Percentiles rank a stretch among this genome's conserved stretches.
These are phyloP conservation scores for Antheraea pernyi DNA, from an alignment of 1,140 invertebrate species.

Conservation along the genomic window DNA sequence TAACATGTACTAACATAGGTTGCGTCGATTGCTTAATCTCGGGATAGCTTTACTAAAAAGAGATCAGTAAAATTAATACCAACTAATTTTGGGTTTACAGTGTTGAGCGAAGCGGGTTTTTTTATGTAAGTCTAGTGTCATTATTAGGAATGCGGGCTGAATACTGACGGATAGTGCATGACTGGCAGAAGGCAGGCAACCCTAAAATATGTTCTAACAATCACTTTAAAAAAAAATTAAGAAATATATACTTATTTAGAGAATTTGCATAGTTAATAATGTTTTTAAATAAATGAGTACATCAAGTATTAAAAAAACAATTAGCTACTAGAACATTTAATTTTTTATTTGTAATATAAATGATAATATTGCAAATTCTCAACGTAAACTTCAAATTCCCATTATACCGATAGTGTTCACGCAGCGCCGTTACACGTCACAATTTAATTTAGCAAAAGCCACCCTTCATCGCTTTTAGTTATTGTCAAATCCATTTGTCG, in stretches of 20 bases:
- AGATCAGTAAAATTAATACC: slow-evolving; percentile 52
- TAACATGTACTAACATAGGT: slow-evolving; percentile 37
- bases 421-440: slow-evolving; percentile 50
- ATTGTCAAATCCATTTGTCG: slow-evolving; percentile 33
- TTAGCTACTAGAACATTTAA: slow-evolving; percentile 17
- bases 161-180: slow-evolving; percentile 73
- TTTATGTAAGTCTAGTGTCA: slow-evolving; percentile 68
- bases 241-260: slow-evolving; percentile 23
- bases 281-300: neutral
- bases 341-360: slow-evolving; percentile 10
- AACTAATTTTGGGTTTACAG: slow-evolving; percentile 77
- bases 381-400: slow-evolving; percentile 6
- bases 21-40: slow-evolving; percentile 26
- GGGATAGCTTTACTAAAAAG: slow-evolving; percentile 51
- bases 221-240: slow-evolving; percentile 20
- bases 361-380: slow-evolving; percentile 32
- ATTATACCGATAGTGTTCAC: slow-evolving; percentile 38
- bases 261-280: slow-evolving; percentile 35
- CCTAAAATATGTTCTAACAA: slow-evolving; percentile 35
- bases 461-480: slow-evolving; percentile 65
- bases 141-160: slow-evolving; percentile 68
- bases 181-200: slow-evolving; percentile 47
- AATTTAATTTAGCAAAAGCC: slow-evolving; percentile 51
- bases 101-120: slow-evolving; percentile 73
- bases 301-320: too few species aligned